A percentile compares a stretch with the other conserved stretches of the same genome.
These are phyloP conservation scores for Chymomyza fuscimana DNA, from an alignment of 2,888 invertebrate genomes.

Conservation along the genomic window DNA sequence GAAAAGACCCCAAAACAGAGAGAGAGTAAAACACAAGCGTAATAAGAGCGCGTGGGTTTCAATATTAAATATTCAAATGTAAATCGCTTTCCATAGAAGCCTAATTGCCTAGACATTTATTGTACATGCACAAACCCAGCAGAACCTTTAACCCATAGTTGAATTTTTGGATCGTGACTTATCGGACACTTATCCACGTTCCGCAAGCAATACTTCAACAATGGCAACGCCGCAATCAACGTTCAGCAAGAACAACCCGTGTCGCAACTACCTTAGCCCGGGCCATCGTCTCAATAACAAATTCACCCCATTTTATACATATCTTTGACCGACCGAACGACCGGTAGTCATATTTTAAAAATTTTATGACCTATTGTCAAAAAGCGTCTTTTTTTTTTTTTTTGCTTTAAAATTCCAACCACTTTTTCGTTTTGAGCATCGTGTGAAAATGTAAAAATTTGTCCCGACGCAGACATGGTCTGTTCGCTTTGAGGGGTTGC, in stretches of 20 bases:
- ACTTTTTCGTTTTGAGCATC: constrained; percentile 34
- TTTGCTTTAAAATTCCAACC: neutral
- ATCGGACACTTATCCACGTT: neutral
- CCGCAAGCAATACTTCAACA: neutral
- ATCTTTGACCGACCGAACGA: constrained; percentile 20
- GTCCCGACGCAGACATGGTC: neutral
- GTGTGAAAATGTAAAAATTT: constrained; percentile 51
- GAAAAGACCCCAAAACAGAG: constrained; percentile 16
- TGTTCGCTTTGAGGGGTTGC: constrained; percentile 11
- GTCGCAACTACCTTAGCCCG: too few species aligned
- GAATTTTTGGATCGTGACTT: constrained; percentile 41
- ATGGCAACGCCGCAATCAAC: neutral
- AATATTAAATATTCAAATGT: constrained; percentile 61
- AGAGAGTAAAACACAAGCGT: constrained; percentile 12
- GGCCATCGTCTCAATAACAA: constrained; percentile 25
- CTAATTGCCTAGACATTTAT: neutral
- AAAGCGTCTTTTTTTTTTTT: constrained; percentile 36
- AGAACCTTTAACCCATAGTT: constrained; percentile 1
- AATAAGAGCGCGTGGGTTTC: constrained; percentile 44
- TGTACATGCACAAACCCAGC: neutral
- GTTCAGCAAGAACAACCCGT: too few species aligned
- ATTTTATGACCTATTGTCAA: constrained; percentile 48
- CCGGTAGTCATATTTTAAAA: constrained; percentile 45
- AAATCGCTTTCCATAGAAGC: constrained; percentile 45
- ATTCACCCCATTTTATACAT: constrained; percentile 41